A percentile compares a stretch with the other conserved stretches of the same genome.
Evolutionary conservation across 1,140 invertebrate species (phyloP).

Genomic region (Drosophila arawakana): DNA sequence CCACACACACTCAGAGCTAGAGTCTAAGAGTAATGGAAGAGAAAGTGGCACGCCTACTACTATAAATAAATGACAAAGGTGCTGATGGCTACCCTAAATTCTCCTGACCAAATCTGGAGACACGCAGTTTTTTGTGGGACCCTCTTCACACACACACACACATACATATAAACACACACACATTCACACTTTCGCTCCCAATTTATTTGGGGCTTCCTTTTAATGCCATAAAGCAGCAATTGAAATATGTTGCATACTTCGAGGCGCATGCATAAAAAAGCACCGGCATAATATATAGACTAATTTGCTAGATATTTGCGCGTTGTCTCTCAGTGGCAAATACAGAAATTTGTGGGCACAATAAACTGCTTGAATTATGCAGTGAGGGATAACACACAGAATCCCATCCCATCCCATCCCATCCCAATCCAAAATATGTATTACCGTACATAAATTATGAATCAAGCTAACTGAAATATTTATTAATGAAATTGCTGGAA

Average conservation of each 20-base stretch:
- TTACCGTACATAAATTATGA: constrained; percentile 53
- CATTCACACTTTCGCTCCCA: constrained; percentile 3
- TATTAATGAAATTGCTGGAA: constrained; percentile 72
- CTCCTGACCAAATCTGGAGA: background rate
- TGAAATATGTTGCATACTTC: constrained; percentile 54
- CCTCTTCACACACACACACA: background rate
- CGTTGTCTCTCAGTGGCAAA: constrained; percentile 29
- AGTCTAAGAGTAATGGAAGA: background rate
- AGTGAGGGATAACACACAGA: background rate
- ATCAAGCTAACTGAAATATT: constrained; percentile 59
- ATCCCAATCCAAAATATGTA: constrained; percentile 7
- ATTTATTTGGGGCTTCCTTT: constrained; percentile 54
- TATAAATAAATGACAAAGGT: constrained; percentile 73
- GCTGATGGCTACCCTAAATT: constrained; percentile 29
- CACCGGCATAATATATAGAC: constrained; percentile 50
- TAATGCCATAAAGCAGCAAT: constrained; percentile 43
- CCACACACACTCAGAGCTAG: background rate
- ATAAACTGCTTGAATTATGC: constrained; percentile 35
- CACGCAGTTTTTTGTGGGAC: constrained; percentile 32
- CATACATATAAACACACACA: background rate
- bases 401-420: background rate
- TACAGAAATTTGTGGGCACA: constrained; percentile 36
- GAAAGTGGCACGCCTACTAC: constrained; percentile 52
- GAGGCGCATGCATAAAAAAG: constrained; percentile 51
- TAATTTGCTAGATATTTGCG: constrained; percentile 65